These are phyloP conservation scores for Colius striatus DNA, from an alignment of 2,113 vertebrate species.

Conservation along the genomic window DNA sequence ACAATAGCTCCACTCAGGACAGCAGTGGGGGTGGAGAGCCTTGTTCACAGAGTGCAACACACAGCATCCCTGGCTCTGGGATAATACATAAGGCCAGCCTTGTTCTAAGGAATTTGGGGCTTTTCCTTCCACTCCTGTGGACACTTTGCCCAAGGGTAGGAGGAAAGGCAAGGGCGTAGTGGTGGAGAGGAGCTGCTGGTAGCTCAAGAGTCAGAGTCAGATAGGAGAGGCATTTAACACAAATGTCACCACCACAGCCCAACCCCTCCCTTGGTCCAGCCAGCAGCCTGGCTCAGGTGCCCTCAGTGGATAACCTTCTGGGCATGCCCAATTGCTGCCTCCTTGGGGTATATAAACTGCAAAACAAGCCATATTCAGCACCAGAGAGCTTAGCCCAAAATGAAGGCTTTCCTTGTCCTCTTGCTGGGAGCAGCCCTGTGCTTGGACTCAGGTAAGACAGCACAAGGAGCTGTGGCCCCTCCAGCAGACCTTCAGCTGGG, in stretches of 20 bases:
- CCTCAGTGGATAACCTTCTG: background rate
- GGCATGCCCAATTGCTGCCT: background rate
- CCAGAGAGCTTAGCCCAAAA: background rate
- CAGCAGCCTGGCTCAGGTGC: background rate
- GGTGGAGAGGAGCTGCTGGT: background rate
- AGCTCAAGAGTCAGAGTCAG: background rate
- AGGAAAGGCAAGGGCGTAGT: background rate
- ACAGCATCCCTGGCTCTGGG: background rate
- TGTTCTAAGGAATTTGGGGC: slow-evolving; percentile 10
- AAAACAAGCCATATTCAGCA: background rate
- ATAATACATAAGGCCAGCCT: background rate
- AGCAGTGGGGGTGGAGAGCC: slow-evolving; percentile 23
- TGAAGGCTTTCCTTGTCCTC: slow-evolving; percentile 42
- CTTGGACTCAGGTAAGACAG: slow-evolving; percentile 46
- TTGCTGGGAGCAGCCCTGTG: slow-evolving; percentile 44
- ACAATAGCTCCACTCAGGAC: slow-evolving; percentile 27
- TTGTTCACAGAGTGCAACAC: background rate
- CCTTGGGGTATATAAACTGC: slow-evolving; percentile 16
- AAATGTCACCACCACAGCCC: background rate
- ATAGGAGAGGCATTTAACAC: background rate
- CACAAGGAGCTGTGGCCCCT: accelerated
- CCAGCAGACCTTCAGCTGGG: accelerated
- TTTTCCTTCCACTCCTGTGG: background rate
- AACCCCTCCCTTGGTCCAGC: background rate
- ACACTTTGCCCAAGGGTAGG: background rate